Evolutionary conservation across 2,113 vertebrate species (phyloP).

Genomic region (Anguilla japonica): DNA sequence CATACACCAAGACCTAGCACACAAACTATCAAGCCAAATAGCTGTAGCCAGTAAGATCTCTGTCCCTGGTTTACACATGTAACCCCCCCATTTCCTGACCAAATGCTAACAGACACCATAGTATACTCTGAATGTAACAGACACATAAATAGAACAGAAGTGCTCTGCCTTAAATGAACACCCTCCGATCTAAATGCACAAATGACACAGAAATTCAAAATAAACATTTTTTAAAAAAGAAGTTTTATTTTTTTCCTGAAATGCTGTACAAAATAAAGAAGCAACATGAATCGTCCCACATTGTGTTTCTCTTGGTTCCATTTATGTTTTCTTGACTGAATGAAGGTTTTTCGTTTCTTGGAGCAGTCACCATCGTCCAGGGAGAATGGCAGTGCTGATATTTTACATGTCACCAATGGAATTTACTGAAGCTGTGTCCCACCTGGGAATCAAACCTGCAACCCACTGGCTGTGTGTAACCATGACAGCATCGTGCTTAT

Average conservation of each 20-base stretch:
- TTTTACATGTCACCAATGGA: too few relatives aligned
- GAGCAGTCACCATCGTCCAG: not conserved
- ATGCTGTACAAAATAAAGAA: constrained; percentile 26
- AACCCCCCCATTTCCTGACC: too few relatives aligned
- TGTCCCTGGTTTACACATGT: too few relatives aligned
- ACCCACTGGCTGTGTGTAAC: not conserved
- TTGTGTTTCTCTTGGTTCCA: not conserved
- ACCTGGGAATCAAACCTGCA: not conserved
- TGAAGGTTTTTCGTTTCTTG: not conserved
- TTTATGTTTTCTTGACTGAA: constrained; percentile 2
- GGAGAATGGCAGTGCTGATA: not conserved
- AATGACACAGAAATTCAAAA: not conserved
- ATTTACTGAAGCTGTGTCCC: not conserved
- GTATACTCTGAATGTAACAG: too few relatives aligned
- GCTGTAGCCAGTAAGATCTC: too few relatives aligned
- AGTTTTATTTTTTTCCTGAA: constrained; percentile 9
- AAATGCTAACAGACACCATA: too few relatives aligned
- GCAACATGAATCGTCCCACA: not conserved
- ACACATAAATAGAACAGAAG: too few relatives aligned
- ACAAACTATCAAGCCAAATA: too few relatives aligned
- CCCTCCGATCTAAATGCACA: not conserved
- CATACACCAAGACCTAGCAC: too few relatives aligned
- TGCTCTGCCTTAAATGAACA: not conserved
- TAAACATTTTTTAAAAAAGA: not conserved
- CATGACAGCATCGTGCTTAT: not conserved